Base-by-base conservation (phyloP, 2,797 vertebrate species). In the Bryconaethiops microstoma region DNA sequence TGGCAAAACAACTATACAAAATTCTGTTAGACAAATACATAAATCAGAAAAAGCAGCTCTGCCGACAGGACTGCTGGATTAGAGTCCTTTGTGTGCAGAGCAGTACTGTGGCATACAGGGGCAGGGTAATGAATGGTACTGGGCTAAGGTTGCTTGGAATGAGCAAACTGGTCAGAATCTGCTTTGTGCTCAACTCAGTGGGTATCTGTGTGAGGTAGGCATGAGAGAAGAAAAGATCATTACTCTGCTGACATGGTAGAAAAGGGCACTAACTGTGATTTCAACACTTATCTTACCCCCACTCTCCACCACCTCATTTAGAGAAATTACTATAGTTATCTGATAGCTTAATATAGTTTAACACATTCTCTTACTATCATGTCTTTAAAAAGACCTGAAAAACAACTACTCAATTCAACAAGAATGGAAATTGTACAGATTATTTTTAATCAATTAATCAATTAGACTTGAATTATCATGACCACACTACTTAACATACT, bases 181-280 rank as follows among this genome's bases (percentile, higher is more conserved):
- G 64, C 16, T 19, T 39, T 35, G 64, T 25, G 14, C 9, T 25
- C n/a, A 5, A 21, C 3, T 21, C 25, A n/a, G 55, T 23, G 2
- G 29, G 60, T 17, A 9, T n/a, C 29, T 14, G 14, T 39, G 29
- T 54, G 45, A 13, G 16, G 16, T 67, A 48, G 62, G 48, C 25
- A 77, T n/a, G 29, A 55, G 48, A 77, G 59, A 1, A 63, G 21
- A 63, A 76, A 64, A 68, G 35, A 67, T 65, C 10, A 54, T 77
- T 40, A 57, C 76, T 52, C 50, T 67, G 62, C 45, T 23, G 59
- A 25, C 13, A 25, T 10, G 21, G 40, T 25, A 2, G 45, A 21
- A 40, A 65, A 21, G 29, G 21, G 9, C 63, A 77, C 62, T 76
- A 10, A 25, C 75, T 69, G 67, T 23, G 67, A 69, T 48, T 70